A percentile compares a stretch with the other conserved stretches of the same genome.
Evolutionary conservation across 2,797 vertebrate genomes (phyloP).

Genomic region (Simalia tracyae): DNA sequence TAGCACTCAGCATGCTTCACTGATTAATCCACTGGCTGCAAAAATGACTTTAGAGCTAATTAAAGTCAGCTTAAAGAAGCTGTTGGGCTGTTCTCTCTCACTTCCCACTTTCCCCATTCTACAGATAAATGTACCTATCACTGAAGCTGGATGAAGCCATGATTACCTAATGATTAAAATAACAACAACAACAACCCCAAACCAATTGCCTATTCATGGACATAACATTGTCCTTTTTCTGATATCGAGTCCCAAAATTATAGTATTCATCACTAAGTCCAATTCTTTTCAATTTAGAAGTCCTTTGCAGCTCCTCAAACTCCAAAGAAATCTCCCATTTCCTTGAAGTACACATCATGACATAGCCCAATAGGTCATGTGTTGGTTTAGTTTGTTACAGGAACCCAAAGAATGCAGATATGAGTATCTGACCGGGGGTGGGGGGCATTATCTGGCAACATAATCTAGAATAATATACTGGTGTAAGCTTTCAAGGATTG

Average conservation of each 20-base stretch:
- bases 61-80: constrained; percentile 66
- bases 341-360: neutral
- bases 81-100: constrained; percentile 41
- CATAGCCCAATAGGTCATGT: neutral
- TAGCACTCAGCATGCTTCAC: constrained; percentile 37
- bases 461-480: neutral
- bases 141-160: constrained; percentile 52
- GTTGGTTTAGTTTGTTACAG: neutral
- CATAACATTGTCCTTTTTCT: neutral
- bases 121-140: constrained; percentile 66
- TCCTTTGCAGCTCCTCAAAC: neutral
- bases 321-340: neutral
- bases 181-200: neutral
- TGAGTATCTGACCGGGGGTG: neutral
- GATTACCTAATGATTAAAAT: constrained; percentile 28
- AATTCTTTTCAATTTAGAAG: neutral
- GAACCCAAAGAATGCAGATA: neutral
- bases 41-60: constrained; percentile 68
- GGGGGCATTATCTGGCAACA: neutral
- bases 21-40: constrained; percentile 60
- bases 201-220: neutral
- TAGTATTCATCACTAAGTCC: neutral
- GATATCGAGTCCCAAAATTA: neutral
- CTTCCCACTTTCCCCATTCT: constrained; percentile 32
- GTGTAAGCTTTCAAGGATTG: neutral